Evolutionary conservation across 2,888 invertebrate species (phyloP), one percentile per base, ranked within the genome.

Genomic region (Mamestra brassicae): DNA sequence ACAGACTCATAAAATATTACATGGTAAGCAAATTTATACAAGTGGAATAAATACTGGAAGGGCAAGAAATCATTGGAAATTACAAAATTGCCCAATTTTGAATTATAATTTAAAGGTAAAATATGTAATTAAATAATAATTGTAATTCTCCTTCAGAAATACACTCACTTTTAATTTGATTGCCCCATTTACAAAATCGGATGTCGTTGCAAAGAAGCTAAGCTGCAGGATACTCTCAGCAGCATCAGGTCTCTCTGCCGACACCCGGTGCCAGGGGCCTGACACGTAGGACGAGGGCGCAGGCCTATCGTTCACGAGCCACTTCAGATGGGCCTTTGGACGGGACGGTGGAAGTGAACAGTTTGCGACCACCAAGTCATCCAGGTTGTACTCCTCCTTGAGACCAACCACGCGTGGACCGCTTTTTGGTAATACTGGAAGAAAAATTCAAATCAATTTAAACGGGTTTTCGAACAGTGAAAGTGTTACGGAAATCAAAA

Each of bases 231-330:
- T 97, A 6, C 98, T 97, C 82, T 98, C 98, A 89, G 98, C 97
- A 79, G 98, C 97, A 60, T 96, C 97, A 2, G 90, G 94, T 17
- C 97, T 95, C 54, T 95, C 93, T 36, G 95, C 94, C 7, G 96
- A 93, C 66, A 95, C 93, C 72, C 94, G 94, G 76, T 95, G 91
- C 94, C 97, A 97, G 0, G 97, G 97, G 1, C 97, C 97, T 6
- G 91, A 90, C 60, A 97, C 84, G 83, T 97, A 94, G 13, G 94
- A 92, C 61, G 93, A 92, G 57, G 97, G 96, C 7, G 97, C 97
- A 85, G 97, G 97, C 88, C 97, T 97, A 61, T 97, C 98, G 93
- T 98, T 98, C 92, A 98, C 97, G 94, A 98, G 97, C 98, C 98
- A 98, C 89, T 97, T 97, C 78, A 98, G 97, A 89, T 97, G 97